Evolutionary conservation across 2,888 invertebrate genomes (phyloP).

Genomic region (Omphaloscelis lunosa): DNA sequence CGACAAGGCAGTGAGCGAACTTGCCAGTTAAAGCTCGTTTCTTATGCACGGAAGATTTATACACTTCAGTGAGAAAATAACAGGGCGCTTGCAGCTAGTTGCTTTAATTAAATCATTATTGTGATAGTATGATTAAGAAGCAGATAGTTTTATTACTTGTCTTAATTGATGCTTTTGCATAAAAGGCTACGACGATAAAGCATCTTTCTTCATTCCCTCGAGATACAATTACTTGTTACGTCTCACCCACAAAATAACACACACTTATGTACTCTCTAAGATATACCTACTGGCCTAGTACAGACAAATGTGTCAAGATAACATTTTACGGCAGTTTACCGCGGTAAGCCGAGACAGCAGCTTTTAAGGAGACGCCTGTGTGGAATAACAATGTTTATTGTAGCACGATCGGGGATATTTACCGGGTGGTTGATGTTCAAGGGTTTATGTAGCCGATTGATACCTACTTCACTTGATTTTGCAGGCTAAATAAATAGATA

Average conservation of each 20-base stretch:
- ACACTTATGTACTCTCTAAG: neutral
- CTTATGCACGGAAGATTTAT: neutral
- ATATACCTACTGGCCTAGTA: neutral
- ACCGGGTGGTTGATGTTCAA: neutral
- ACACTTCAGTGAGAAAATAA: neutral
- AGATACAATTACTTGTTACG: constrained; percentile 6
- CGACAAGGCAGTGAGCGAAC: too few species aligned
- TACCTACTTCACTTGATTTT: constrained; percentile 5
- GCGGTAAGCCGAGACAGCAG: constrained; percentile 57
- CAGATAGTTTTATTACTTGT: too few species aligned
- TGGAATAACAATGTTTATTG: constrained; percentile 63
- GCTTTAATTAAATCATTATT: neutral
- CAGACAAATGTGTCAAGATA: constrained; percentile 48
- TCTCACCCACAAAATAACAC: neutral
- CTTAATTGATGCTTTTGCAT: too few species aligned
- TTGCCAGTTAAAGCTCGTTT: neutral
- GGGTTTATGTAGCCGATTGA: constrained; percentile 1
- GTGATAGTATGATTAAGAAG: neutral
- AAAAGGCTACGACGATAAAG: too few species aligned
- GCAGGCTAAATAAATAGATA: neutral
- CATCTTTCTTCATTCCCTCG: neutral
- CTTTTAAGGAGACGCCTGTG: constrained; percentile 51
- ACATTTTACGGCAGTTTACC: constrained; percentile 56
- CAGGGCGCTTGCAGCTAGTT: neutral
- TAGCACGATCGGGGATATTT: constrained; percentile 15